Evolutionary conservation across 2,888 invertebrate genomes (phyloP), one percentile per base, ranked within the genome.

Genomic region (Xestobium rufovillosum): DNA sequence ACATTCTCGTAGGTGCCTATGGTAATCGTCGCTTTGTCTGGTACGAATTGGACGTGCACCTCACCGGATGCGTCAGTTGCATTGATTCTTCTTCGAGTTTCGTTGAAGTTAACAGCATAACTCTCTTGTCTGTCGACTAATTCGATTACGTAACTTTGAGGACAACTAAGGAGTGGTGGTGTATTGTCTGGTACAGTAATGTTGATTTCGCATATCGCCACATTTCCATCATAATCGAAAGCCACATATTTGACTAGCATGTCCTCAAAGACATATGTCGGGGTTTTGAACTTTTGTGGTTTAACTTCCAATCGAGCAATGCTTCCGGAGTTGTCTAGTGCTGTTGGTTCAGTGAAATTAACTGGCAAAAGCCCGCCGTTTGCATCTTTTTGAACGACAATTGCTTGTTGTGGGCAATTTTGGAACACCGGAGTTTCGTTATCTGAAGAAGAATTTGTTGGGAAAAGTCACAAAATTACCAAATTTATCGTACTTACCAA

Each of bases 401-500:
- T 84, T 4, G 94, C 90, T 56, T 90, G 87, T 54, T 87, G 87
- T 3, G 95, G 96, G 53, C 95, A 96, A 58, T 95, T 94, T 66
- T 89, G 87, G 78, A 96, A 96, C 4, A 89, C 84, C 14, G 95
- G 96, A 3, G 95, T 94, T 57, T 95, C 95, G 54, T 92, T 91
- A 63, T 96, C 89, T 78, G 60, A 30, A 70, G 68, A 33, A 49
- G n/a, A 31, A 30, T 10, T 32, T 16, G 32, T 12, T 28, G 34
- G 19, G 26, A 25, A 32, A 17, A 27, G 17, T 15, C 30, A 12
- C 15, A 31, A 36, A 25, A 33, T 40, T 36, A 43, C 11, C n/a
- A n/a, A 23, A 9, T 23, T 23, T 23, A 23, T 23, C n/a, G n/a
- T 4, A 60, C 75, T 68, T 61, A 79, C 78, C 85, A 50, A 92